Base-by-base conservation (phyloP, 1,140 invertebrate genomes). In the Drosophila quadrilineata region DNA sequence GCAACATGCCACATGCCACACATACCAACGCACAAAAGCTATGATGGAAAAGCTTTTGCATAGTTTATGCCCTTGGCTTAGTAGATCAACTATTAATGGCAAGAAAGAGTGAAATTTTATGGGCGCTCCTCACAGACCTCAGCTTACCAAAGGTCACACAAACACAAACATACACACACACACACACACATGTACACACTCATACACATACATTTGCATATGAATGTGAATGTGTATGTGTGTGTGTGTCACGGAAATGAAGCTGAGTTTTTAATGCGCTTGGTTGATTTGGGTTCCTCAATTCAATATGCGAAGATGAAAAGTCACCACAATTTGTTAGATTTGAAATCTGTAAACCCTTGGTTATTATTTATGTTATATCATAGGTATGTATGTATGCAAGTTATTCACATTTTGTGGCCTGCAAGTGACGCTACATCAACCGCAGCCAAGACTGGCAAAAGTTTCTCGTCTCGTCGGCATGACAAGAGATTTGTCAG, bases 11-110 rank as follows among this genome's bases (percentile, higher is more conserved):
- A n/a, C n/a, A n/a, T n/a, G n/a, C n/a, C n/a, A n/a, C n/a, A n/a
- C n/a, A n/a, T n/a, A n/a, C n/a, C n/a, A n/a, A n/a, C n/a, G n/a
- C n/a, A n/a, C n/a, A n/a, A n/a, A n/a, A n/a, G 64, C 71, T 60
- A 76, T 73, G 73, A 76, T 73, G 69, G 58, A 73, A 77, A 74
- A 75, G 70, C 65, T 73, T 82, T 85, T 77, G 77, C 73, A 84
- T 84, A 74, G 73, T 63, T 84, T 67, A 77, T 67, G 74, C 59
- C 65, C 28, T 38, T 50, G 76, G 76, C 76, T 82, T 84, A 84
- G 77, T 66, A 82, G 73, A 82, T 82, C 76, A 82, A 82, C 76
- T 82, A 82, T 82, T 82, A 84, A 82, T 82, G 73, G 77, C n/a
- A 52, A 84, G 76, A 82, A 84, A 70, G 52, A 68, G 69, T 46